A percentile compares a stretch with the other conserved stretches of the same genome.
Evolutionary conservation across 2,113 vertebrate species (phyloP).

Genomic region (Sceloporus undulatus): DNA sequence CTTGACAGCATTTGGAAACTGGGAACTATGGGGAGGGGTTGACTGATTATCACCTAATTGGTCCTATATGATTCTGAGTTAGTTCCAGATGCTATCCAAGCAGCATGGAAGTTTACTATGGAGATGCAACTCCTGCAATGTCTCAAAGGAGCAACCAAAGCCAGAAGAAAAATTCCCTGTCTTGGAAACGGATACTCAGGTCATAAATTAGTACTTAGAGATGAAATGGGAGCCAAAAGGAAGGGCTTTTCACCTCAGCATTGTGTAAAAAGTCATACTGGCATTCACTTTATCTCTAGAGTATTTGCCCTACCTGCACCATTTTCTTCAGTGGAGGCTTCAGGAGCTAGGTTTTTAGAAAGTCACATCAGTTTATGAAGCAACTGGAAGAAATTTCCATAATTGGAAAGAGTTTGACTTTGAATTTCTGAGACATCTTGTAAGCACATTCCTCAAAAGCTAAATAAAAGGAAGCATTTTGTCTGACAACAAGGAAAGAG

Average conservation of each 20-base stretch:
- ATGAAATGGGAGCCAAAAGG: background rate
- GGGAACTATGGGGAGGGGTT: background rate
- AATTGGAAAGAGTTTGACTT: constrained; percentile 35
- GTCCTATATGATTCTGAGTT: background rate
- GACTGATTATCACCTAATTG: background rate
- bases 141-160: background rate
- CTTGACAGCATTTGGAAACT: background rate
- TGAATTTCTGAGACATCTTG: constrained; percentile 33
- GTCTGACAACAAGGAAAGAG: constrained; percentile 24
- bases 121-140: background rate
- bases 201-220: background rate
- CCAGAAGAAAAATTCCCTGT: background rate
- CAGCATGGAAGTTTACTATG: background rate
- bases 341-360: constrained; percentile 2
- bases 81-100: background rate
- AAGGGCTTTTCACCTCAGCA: background rate
- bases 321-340: background rate
- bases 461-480: constrained; percentile 58
- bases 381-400: constrained; percentile 25
- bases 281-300: background rate
- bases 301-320: background rate
- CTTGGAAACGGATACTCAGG: background rate
- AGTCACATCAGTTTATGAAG: constrained; percentile 18
- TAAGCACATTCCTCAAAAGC: constrained; percentile 37
- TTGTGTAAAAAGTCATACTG: background rate